Evolutionary conservation across 1,140 invertebrate genomes (phyloP).

Genomic region (Palaemon carinicauda): DNA sequence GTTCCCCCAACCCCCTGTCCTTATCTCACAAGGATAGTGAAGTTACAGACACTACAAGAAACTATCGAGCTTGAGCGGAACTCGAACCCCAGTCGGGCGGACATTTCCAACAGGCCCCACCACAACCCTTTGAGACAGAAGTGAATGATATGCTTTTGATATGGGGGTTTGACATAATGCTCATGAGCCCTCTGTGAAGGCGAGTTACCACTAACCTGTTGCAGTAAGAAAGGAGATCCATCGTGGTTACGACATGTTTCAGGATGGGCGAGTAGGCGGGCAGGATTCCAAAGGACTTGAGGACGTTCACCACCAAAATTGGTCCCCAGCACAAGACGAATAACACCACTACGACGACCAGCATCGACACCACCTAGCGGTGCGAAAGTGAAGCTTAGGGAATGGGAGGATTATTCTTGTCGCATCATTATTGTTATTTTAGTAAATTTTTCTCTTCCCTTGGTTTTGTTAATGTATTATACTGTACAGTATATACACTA

Average conservation of each 20-base stretch:
- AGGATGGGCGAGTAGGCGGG: slow-evolving; percentile 64
- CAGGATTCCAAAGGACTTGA: slow-evolving; percentile 72
- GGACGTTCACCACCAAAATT: slow-evolving; percentile 72
- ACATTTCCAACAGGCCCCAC: no score
- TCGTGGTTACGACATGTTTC: slow-evolving; percentile 73
- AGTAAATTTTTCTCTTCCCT: neutral
- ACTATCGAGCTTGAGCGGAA: no score
- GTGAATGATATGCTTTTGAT: no score
- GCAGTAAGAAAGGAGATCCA: slow-evolving; percentile 75
- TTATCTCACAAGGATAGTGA: no score
- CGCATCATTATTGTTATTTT: neutral
- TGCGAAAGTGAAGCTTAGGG: neutral
- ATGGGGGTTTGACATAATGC: no score
- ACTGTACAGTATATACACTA: no score
- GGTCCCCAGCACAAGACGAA: slow-evolving; percentile 77
- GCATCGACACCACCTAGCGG: slow-evolving; percentile 76
- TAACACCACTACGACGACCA: slow-evolving; percentile 75
- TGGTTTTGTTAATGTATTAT: neutral
- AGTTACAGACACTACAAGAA: no score
- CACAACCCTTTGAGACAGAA: no score
- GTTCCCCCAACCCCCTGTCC: no score
- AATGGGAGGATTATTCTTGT: no score
- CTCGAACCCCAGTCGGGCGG: no score
- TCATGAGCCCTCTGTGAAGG: no score
- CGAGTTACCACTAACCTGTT: slow-evolving; percentile 71